Conservation (phyloP, 2,113 vertebrate genomes). For the Tetrax tetrax region DNA sequence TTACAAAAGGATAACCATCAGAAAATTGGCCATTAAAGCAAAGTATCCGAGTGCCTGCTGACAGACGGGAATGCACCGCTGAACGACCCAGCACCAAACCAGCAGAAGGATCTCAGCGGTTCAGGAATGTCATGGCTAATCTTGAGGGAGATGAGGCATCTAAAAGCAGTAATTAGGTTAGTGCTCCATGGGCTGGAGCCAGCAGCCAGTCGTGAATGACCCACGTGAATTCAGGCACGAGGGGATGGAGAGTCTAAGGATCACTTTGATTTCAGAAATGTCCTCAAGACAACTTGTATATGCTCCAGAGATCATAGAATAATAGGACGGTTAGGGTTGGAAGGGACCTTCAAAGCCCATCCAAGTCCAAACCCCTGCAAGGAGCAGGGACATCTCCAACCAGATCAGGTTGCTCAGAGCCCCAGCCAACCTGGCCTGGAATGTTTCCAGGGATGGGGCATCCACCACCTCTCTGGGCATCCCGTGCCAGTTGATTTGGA, state of each 20-base stretch:
- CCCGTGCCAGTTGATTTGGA: too few species aligned
- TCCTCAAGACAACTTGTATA: fast-evolving
- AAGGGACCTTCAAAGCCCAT: too few species aligned
- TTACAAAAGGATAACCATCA: neutral
- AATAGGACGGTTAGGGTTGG: too few species aligned
- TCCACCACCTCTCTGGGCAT: too few species aligned
- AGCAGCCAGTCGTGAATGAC: neutral
- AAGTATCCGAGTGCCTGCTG: neutral
- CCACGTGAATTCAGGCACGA: neutral
- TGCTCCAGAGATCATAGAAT: neutral
- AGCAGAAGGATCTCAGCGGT: neutral
- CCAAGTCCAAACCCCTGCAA: too few species aligned
- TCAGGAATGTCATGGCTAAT: neutral
- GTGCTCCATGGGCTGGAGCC: neutral
- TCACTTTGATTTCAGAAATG: neutral
- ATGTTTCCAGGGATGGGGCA: too few species aligned
- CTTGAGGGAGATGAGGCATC: neutral
- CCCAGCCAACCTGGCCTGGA: too few species aligned
- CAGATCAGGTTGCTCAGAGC: too few species aligned
- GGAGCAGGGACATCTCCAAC: too few species aligned
- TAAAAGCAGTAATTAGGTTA: neutral
- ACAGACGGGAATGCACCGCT: neutral
- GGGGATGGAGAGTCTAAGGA: too few species aligned
- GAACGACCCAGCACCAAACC: neutral
- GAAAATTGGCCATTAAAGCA: neutral